Percentiles rank a stretch among this genome's conserved stretches.
These are phyloP conservation scores for Esperia sulphurella DNA, from an alignment of 2,888 invertebrate genomes.

Conservation along the genomic window DNA sequence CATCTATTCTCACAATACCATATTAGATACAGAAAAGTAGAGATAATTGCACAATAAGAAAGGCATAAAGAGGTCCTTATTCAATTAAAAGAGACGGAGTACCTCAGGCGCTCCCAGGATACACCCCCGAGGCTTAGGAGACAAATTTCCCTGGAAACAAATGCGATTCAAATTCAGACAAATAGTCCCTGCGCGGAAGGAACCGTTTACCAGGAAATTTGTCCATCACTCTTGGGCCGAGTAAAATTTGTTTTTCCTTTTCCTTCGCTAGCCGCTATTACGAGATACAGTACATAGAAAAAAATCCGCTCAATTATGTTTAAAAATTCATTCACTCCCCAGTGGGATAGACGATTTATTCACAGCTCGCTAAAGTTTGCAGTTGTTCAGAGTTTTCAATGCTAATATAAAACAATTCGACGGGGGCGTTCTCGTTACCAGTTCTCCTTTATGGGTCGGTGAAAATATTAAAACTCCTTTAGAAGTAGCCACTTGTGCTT, in stretches of 20 bases:
- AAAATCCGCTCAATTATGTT: slow-evolving; percentile 18
- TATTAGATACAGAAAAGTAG: slow-evolving; percentile 13
- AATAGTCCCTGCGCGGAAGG: slow-evolving; percentile 74
- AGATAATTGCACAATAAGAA: slow-evolving; percentile 44
- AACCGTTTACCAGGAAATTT: slow-evolving; percentile 75
- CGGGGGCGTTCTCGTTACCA: slow-evolving; percentile 6
- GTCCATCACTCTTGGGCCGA: slow-evolving; percentile 72
- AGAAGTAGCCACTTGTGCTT: slow-evolving; percentile 37
- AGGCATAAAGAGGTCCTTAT: slow-evolving; percentile 51
- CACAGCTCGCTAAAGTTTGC: not conserved
- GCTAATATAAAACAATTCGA: slow-evolving; percentile 2
- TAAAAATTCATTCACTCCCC: slow-evolving; percentile 5
- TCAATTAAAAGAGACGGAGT: slow-evolving; percentile 68
- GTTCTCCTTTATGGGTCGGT: slow-evolving; percentile 6
- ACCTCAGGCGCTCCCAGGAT: slow-evolving; percentile 50
- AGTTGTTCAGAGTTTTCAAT: slow-evolving; percentile 1
- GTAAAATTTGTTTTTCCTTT: slow-evolving; percentile 64
- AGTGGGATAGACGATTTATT: not conserved
- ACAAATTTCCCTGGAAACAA: slow-evolving; percentile 75
- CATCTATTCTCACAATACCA: not conserved
- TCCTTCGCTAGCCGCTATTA: slow-evolving; percentile 40
- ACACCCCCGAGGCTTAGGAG: slow-evolving; percentile 67
- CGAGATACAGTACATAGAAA: slow-evolving; percentile 26
- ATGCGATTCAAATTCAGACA: slow-evolving; percentile 78
- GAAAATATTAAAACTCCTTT: slow-evolving; percentile 28